Percentiles rank a stretch among this genome's conserved stretches.
phyloP scores from a whole-genome alignment of 2,797 vertebrate genomes.

The Acrossocheilus fasciatus region DNA sequence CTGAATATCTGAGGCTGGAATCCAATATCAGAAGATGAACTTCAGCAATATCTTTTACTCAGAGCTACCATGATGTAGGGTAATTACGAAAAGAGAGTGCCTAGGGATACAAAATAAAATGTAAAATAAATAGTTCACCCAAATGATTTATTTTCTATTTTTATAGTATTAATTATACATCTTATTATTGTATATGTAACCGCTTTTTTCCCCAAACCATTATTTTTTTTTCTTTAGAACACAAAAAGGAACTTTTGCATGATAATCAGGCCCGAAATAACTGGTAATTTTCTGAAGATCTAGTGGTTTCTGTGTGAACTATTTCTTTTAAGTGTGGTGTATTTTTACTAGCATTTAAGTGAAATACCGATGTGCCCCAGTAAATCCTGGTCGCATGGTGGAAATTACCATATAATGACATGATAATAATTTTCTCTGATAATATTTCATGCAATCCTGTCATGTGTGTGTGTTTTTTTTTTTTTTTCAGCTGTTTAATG shows the following conservation, averaged over 20 bases:
- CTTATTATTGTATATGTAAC: background rate
- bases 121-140: background rate
- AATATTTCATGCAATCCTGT: background rate
- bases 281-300: background rate
- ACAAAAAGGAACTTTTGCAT: background rate
- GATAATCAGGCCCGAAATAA: background rate
- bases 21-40: conserved; percentile 49
- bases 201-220: background rate
- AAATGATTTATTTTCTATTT: background rate
- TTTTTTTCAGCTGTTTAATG: background rate
- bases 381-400: background rate
- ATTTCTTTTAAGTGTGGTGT: background rate
- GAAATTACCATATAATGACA: background rate
- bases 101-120: conserved; percentile 21
- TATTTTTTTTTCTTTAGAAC: background rate
- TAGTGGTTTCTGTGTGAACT: background rate
- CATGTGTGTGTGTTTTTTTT: background rate
- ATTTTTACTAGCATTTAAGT: background rate
- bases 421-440: background rate
- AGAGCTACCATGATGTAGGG: background rate
- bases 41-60: conserved; percentile 31
- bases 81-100: background rate
- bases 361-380: background rate
- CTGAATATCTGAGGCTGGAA: conserved; percentile 21
- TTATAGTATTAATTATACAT: background rate